Evolutionary conservation across 92 coral and sea anemone species (phyloP).

Genomic region (Paragorgia papillata): DNA sequence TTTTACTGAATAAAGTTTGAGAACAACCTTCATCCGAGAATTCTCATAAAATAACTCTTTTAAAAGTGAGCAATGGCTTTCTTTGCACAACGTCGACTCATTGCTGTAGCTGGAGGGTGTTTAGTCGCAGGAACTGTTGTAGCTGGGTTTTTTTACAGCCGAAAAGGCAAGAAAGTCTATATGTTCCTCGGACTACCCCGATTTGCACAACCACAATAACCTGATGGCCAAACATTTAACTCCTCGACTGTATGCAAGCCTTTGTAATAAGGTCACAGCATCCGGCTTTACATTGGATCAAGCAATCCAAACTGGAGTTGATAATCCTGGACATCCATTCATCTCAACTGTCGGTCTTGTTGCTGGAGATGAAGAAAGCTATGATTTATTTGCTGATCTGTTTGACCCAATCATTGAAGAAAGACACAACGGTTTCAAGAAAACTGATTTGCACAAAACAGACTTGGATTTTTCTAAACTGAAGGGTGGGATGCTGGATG

Average conservation of each 20-base stretch:
- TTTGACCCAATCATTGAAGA: constrained; percentile 96
- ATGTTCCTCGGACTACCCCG: constrained; percentile 85
- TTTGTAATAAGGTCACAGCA: constrained; percentile 70
- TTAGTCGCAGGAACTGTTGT: constrained; percentile 41
- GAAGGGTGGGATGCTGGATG: constrained; percentile 86
- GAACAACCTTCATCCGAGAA: background rate
- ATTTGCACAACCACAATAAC: constrained; percentile 87
- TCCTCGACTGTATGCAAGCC: constrained; percentile 81
- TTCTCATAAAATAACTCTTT: constrained; percentile 1
- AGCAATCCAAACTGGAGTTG: constrained; percentile 92
- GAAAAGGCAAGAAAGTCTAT: constrained; percentile 24
- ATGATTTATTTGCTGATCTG: constrained; percentile 74
- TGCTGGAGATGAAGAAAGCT: constrained; percentile 93
- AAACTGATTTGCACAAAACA: constrained; percentile 75
- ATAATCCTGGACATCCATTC: constrained; percentile 95
- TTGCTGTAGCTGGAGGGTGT: constrained; percentile 48
- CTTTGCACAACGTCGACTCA: constrained; percentile 49
- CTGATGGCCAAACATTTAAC: constrained; percentile 92
- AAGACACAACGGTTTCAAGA: constrained; percentile 85
- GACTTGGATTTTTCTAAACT: constrained; percentile 79
- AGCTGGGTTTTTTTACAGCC: constrained; percentile 40
- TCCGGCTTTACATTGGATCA: constrained; percentile 83
- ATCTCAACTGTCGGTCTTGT: constrained; percentile 89
- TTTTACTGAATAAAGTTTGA: background rate
- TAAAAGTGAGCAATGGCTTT: constrained; percentile 42